Evolutionary conservation across 2,888 invertebrate species (phyloP).

Genomic region (Adelognathus sp.): DNA sequence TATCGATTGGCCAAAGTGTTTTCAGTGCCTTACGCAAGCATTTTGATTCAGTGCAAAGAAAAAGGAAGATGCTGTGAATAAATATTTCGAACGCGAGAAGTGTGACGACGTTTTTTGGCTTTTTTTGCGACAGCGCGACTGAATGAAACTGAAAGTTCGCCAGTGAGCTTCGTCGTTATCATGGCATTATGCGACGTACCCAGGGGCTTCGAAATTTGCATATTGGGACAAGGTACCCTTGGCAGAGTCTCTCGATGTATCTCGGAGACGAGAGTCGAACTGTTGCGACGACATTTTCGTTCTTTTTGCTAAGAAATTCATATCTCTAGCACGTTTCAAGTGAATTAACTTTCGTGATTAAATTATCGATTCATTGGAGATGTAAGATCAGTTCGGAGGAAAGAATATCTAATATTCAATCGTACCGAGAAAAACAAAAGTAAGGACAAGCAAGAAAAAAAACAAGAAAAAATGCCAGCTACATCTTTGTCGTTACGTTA

Average conservation of each 20-base stretch:
- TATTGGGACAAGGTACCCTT: constrained; percentile 1
- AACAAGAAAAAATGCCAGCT: too few relatives aligned
- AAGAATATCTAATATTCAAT: too few relatives aligned
- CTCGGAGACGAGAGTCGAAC: not conserved
- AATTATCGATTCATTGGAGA: too few relatives aligned
- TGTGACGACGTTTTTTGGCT: not conserved
- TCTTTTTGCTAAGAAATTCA: too few relatives aligned
- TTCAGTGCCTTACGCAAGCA: too few relatives aligned
- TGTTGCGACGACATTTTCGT: not conserved
- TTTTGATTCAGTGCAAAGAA: not conserved
- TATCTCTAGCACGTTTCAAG: too few relatives aligned
- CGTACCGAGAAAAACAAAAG: too few relatives aligned
- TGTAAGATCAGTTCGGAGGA: too few relatives aligned
- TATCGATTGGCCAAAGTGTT: too few relatives aligned
- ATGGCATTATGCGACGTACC: not conserved
- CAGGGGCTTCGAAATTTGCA: constrained; percentile 2
- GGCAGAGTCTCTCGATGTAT: not conserved
- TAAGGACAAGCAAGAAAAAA: too few relatives aligned
- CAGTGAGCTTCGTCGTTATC: not conserved
- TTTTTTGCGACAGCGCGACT: not conserved
- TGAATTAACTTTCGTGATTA: too few relatives aligned
- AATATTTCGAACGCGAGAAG: not conserved
- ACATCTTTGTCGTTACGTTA: too few relatives aligned
- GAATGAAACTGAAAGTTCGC: not conserved
- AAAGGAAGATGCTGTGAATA: not conserved